A percentile compares a stretch with the other conserved stretches of the same genome.
Conservation (phyloP, 2,797 vertebrate species). For the Xenops minutus region DNA sequence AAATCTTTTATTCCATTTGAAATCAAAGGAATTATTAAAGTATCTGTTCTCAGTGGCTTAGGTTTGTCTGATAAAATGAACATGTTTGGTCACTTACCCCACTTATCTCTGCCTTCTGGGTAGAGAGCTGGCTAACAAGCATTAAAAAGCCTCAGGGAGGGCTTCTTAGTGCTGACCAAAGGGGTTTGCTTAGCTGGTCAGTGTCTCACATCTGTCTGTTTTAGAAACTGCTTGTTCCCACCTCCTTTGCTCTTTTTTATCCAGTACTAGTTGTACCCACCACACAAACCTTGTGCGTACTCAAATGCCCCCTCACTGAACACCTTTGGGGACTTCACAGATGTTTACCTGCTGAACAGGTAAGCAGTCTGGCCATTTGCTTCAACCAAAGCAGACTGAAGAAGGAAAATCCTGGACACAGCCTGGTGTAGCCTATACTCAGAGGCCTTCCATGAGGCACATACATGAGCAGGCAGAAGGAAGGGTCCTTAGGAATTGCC, state of each 20-base stretch:
- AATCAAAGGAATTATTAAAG: not conserved
- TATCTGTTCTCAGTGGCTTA: not conserved
- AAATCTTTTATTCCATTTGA: not conserved
- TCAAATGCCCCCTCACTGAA: not conserved
- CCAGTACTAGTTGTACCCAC: not conserved
- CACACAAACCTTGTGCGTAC: not conserved
- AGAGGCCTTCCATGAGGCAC: not conserved
- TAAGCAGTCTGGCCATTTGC: not conserved
- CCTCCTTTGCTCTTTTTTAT: not conserved
- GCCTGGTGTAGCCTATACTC: not conserved
- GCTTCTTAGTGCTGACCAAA: not conserved
- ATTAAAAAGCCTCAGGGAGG: not conserved
- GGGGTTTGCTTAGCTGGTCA: not conserved
- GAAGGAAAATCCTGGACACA: not conserved
- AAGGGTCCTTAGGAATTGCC: not conserved
- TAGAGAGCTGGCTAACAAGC: not conserved
- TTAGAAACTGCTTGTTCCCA: not conserved
- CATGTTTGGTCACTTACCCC: not conserved
- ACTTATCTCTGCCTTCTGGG: not conserved
- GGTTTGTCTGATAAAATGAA: not conserved
- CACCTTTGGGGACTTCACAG: not conserved
- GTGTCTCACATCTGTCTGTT: not conserved
- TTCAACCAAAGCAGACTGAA: not conserved
- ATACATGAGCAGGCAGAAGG: not conserved
- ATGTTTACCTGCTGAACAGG: not conserved